phyloP scores from a whole-genome alignment of 2,888 invertebrate species.

The Drosophila falleni region DNA sequence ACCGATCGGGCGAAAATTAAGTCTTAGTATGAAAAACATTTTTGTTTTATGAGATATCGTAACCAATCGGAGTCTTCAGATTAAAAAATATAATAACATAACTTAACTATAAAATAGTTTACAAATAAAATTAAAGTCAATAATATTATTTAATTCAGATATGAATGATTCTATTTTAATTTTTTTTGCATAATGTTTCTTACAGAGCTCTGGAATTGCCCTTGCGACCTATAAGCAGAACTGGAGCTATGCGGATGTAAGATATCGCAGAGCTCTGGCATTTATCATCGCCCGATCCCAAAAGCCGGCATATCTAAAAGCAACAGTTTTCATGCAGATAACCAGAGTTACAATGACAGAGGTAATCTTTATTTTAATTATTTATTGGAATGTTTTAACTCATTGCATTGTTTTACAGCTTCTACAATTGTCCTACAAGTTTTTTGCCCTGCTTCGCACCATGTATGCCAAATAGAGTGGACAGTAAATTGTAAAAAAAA shows the following conservation, averaged over 20 bases:
- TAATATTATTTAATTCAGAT: too few species aligned
- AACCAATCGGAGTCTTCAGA: too few species aligned
- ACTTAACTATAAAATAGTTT: too few species aligned
- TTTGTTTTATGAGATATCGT: too few species aligned
- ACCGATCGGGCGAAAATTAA: too few species aligned
- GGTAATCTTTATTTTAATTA: constrained; percentile 43
- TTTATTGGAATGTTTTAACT: background rate
- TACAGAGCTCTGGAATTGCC: constrained; percentile 62
- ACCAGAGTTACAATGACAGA: constrained; percentile 76
- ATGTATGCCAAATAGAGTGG: constrained; percentile 68
- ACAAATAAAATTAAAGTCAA: too few species aligned
- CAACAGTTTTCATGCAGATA: constrained; percentile 73
- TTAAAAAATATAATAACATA: too few species aligned
- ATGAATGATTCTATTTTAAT: background rate
- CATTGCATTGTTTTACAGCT: constrained; percentile 57
- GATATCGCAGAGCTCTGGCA: constrained; percentile 70
- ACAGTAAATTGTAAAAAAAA: constrained; percentile 2
- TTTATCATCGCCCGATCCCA: constrained; percentile 77
- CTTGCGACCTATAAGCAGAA: constrained; percentile 74
- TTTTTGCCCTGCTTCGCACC: constrained; percentile 80
- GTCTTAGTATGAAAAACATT: too few species aligned
- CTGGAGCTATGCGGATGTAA: constrained; percentile 72
- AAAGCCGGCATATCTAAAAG: constrained; percentile 69
- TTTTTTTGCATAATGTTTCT: background rate
- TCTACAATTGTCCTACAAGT: constrained; percentile 82